Evolutionary conservation across 2,888 invertebrate genomes (phyloP), one percentile per base, ranked within the genome.

Genomic region (Drosophila ezoana): DNA sequence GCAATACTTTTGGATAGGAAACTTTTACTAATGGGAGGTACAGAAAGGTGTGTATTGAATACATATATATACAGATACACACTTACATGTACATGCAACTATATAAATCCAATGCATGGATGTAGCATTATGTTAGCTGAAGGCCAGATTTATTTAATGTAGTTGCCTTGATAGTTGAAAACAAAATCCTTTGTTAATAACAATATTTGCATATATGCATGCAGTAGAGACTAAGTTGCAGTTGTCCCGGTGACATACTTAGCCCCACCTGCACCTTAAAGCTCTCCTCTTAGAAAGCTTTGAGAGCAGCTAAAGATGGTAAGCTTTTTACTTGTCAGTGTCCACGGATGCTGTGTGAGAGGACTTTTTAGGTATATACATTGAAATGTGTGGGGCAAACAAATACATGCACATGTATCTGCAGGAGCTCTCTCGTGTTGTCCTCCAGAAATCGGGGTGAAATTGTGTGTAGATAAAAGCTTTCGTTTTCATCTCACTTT

Each of bases 181-280:
- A 6, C 6, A 1, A 28, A 28, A 28, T 8, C 28, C 28, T 28
- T 28, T 28, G 28, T 28, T 28, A 28, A 28, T 28, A 28, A 28
- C 28, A 28, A 28, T 28, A 28, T 28, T 28, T 28, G 1, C 28
- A 28, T 28, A 28, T 28, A 28, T 28, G 49, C 20, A 38, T 38
- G 49, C n/a, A 11, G 23, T 28, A 16, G 51, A 16, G 51, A 18
- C 33, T 11, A 43, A n/a, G 60, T 72, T 72, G 78, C 62, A 68
- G 66, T 81, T 82, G 85, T 73, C 79, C 87, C 61, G 87, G 72
- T 87, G 87, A 82, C 87, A 82, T 71, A 82, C 81, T 87, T 85
- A 67, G 52, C 66, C 57, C 59, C 73, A 76, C 76, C 81, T 81
- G 79, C 79, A 56, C 64, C 72, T 41, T 57, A 57, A 73, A 78